Evolutionary conservation across 2,113 vertebrate genomes (phyloP), one percentile per base, ranked within the genome.

Genomic region (Xenotilapia flavipinnis): DNA sequence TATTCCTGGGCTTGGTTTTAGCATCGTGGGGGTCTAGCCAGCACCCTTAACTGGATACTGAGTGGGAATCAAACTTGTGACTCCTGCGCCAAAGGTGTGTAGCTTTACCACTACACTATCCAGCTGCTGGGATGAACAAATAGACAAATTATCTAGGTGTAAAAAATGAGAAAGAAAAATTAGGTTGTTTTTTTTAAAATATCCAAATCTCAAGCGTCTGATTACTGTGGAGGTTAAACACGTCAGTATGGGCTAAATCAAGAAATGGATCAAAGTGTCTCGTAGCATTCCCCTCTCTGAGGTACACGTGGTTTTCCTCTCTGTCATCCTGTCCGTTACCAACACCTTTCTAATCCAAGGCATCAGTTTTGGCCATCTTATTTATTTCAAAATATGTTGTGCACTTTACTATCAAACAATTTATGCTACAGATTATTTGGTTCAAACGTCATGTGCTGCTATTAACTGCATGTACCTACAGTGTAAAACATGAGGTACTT

Each of bases 381-480:
- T 77, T 28, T 53, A 84, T 80, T n/a, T 33, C 5, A 84, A 83
- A 82, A 60, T 80, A 90, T 88, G 68, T 73, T 42, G 45, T 81
- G 84, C 89, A 93, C 91, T 93, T 91, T 91, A 92, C 31, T 54
- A 79, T 60, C 33, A 26, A 56, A 38, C 36, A 80, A 53, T 70
- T 70, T 58, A 49, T 77, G 68, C 60, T 75, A 58, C 56, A 21
- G 58, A 77, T 87, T 3, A 90, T 91, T 89, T 84, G 79, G 81
- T 83, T 86, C 45, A 70, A 28, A 68, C 60, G 36, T 83, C 90
- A 60, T 88, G 88, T 85, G 89, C 89, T 94, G 91, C 90, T 94
- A 86, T 85, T 92, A 23, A 60, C 84, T 80, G 38, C 56, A 58
- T 49, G 79, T 70, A 87, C 81, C 68, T 58, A 73, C 70, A 31